Conservation (phyloP, 2,888 invertebrate species). For the Acrocera orbiculus region DNA sequence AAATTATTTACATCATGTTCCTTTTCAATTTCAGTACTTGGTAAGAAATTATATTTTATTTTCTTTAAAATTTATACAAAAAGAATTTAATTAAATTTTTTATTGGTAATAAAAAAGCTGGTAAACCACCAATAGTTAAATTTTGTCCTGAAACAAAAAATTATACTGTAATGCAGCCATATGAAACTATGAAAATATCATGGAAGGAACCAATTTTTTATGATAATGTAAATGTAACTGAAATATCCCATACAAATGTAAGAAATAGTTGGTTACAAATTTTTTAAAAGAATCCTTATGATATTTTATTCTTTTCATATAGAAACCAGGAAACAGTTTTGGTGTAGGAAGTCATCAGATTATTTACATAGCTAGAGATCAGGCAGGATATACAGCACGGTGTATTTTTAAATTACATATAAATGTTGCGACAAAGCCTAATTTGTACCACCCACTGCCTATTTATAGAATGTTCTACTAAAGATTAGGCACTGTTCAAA, state of each 20-base stretch:
- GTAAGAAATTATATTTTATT: slow-evolving; percentile 10
- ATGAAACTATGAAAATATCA: slow-evolving; percentile 19
- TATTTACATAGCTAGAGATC: slow-evolving; percentile 33
- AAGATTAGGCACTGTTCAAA: too few relatives aligned
- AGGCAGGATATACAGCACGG: slow-evolving; percentile 32
- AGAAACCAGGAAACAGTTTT: slow-evolving; percentile 32
- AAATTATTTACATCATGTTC: slow-evolving; percentile 19
- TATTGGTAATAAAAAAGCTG: slow-evolving; percentile 24
- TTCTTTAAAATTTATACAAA: neutral
- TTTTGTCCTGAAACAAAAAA: slow-evolving; percentile 30
- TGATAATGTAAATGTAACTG: slow-evolving; percentile 33
- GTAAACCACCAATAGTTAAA: slow-evolving; percentile 32
- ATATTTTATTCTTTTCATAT: slow-evolving; percentile 12
- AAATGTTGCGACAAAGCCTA: slow-evolving; percentile 10
- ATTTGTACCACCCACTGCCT: slow-evolving; percentile 11
- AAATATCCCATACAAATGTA: slow-evolving; percentile 30
- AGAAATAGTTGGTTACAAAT: slow-evolving; percentile 8
- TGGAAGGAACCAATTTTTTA: slow-evolving; percentile 34
- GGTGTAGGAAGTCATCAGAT: slow-evolving; percentile 32
- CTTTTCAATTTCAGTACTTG: slow-evolving; percentile 12
- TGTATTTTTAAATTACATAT: slow-evolving; percentile 28
- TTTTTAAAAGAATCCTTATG: neutral
- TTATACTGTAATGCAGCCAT: slow-evolving; percentile 11
- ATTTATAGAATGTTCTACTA: slow-evolving; percentile 12
- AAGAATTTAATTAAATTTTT: neutral